Conservation (phyloP, 1,140 invertebrate species). For the Melipona quadrifasciata region DNA sequence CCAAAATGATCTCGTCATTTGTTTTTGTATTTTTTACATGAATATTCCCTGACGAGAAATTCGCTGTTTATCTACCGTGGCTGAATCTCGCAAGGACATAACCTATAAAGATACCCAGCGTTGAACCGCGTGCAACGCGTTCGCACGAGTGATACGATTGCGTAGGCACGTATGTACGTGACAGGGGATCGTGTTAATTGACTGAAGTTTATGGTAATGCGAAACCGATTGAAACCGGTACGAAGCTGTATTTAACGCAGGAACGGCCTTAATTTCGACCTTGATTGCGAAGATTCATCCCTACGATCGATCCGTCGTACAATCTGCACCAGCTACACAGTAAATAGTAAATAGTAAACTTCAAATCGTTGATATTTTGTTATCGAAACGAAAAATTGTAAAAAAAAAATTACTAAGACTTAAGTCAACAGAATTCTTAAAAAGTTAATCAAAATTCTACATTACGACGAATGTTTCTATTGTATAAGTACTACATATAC, state of each 20-base stretch:
- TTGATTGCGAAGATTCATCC: background rate
- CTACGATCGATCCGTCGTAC: background rate
- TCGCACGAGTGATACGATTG: background rate
- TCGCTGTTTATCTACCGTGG: background rate
- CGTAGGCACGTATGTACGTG: background rate
- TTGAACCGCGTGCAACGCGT: background rate
- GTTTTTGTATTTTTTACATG: background rate
- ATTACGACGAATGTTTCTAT: background rate
- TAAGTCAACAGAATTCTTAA: background rate
- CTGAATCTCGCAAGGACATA: slow-evolving; percentile 8
- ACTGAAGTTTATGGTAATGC: background rate
- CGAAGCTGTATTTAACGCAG: background rate
- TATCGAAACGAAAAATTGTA: background rate
- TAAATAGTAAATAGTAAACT: background rate
- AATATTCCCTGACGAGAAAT: background rate
- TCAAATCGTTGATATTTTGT: background rate
- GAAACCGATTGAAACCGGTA: slow-evolving; percentile 1
- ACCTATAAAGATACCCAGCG: slow-evolving; percentile 17
- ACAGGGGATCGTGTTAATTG: background rate
- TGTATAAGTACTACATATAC: background rate
- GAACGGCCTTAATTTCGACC: background rate
- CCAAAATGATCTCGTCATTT: background rate
- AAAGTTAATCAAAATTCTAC: background rate
- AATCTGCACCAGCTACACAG: background rate
- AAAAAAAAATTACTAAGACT: background rate